Percentiles rank a stretch among this genome's conserved stretches.
Evolutionary conservation across 2,113 vertebrate genomes (phyloP).

Genomic region (Sorex araneus): DNA sequence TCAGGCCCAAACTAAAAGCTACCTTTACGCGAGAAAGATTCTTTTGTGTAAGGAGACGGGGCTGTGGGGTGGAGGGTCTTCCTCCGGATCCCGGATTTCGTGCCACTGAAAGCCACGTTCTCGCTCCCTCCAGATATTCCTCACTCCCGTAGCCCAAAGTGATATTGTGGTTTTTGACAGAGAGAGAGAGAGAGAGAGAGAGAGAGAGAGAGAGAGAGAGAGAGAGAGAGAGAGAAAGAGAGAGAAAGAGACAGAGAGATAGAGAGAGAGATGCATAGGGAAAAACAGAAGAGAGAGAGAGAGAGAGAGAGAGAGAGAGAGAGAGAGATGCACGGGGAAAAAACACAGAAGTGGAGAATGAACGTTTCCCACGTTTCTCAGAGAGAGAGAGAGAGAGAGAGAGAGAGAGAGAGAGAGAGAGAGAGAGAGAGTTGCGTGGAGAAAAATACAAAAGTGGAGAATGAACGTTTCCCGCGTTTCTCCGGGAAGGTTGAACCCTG

Average conservation of each 20-base stretch:
- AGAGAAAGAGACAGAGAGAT: too few species aligned
- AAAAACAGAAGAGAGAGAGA: too few species aligned
- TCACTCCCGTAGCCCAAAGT: not conserved
- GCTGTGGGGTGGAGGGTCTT: not conserved
- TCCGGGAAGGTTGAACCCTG: constrained; percentile 44
- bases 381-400: not conserved
- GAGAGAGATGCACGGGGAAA: not conserved
- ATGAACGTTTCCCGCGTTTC: constrained; percentile 43
- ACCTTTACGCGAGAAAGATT: constrained; percentile 31
- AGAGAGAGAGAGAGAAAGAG: not conserved
- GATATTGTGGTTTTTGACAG: not conserved
- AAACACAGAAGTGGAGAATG: not conserved
- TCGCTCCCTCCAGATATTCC: not conserved
- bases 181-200: not conserved
- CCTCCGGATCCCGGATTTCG: constrained; percentile 38
- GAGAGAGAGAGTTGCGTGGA: not conserved
- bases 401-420: not conserved
- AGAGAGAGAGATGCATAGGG: not conserved
- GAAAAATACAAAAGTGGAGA: not conserved
- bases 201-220: not conserved
- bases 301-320: not conserved
- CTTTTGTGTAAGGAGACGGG: not conserved
- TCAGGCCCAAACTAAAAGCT: not conserved
- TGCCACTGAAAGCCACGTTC: not conserved
- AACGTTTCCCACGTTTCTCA: constrained; percentile 51